phyloP scores from a whole-genome alignment of 1,140 invertebrate genomes.

The Hirudo medicinalis region DNA sequence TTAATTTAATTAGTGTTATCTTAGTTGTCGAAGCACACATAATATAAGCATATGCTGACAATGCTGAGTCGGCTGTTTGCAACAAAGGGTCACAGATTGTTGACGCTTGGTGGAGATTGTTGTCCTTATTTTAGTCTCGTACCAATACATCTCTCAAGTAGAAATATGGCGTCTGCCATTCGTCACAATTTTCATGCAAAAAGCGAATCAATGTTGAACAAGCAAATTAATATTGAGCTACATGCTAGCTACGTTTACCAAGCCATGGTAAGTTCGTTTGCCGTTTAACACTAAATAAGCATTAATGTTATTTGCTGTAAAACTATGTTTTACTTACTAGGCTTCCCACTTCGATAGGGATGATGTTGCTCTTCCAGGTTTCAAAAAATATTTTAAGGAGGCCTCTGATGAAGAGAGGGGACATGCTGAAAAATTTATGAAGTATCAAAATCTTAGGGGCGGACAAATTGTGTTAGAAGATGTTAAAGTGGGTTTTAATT shows the following conservation, averaged over 20 bases:
- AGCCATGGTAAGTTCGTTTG: background rate
- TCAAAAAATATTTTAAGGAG: conserved; percentile 57
- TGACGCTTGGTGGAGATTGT: no score
- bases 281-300: background rate
- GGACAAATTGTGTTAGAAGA: conserved; percentile 50
- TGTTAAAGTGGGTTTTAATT: conserved; percentile 30
- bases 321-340: conserved; percentile 37
- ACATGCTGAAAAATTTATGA: conserved; percentile 60
- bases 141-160: no score
- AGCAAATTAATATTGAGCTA: conserved; percentile 77
- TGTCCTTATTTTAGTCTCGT: no score
- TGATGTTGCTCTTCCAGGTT: conserved; percentile 61
- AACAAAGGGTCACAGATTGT: no score
- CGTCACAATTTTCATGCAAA: conserved; percentile 65
- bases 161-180: conserved; percentile 27
- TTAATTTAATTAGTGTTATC: no score
- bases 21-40: no score
- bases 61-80: no score
- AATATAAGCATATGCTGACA: no score
- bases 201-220: conserved; percentile 62
- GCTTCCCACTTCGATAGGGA: conserved; percentile 63
- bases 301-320: background rate
- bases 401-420: conserved; percentile 60
- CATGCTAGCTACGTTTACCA: conserved; percentile 66
- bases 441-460: conserved; percentile 67